Evolutionary conservation across 2,113 vertebrate species (phyloP), one percentile per base, ranked within the genome.

Genomic region (Chaetodon trifascialis): DNA sequence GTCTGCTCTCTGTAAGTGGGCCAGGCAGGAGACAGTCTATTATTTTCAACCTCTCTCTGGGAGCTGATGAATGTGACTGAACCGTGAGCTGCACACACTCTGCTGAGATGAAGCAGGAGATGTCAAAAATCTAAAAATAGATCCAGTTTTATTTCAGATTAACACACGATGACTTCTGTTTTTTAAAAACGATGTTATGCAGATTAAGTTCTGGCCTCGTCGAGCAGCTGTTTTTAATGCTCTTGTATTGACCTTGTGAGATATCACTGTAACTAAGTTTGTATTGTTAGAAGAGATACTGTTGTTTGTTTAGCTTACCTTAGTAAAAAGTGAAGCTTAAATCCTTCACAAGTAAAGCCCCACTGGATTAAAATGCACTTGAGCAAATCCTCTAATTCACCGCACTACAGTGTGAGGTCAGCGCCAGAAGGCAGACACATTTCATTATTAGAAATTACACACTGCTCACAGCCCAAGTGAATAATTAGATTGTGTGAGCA

Each of bases 371-470:
- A 81, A 77, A 86, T 30, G 44, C 66, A 79, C 42, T 85, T 68
- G 49, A 55, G 66, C 55, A 82, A 90, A 86, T 86, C 60, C 60
- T 73, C 51, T 83, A 70, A 78, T 72, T 83, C 34, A 78, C 54
- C 1, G 42, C 47, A 49, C 76, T 55, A 82, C 74, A 82, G 52
- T 49, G 67, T 86, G 81, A 93, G 75, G 78, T 81, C 91, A 86
- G 62, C 11, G 21, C 72, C 80, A 66, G 74, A 75, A 89, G 75
- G 66, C 77, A 88, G 73, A 84, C 69, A 65, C 68, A 77, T 88
- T 89, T 91, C 76, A 85, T 92, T 83, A 92, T 82, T 80, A 65
- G 69, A 82, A 86, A 88, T 85, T 73, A 80, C 76, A 83, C 62
- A 76, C 17, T 68, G 69, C 51, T 78, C 75, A 74, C 72, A 76